phyloP scores from a whole-genome alignment of 2,797 vertebrate genomes.

The Acestrorhynchus altus region DNA sequence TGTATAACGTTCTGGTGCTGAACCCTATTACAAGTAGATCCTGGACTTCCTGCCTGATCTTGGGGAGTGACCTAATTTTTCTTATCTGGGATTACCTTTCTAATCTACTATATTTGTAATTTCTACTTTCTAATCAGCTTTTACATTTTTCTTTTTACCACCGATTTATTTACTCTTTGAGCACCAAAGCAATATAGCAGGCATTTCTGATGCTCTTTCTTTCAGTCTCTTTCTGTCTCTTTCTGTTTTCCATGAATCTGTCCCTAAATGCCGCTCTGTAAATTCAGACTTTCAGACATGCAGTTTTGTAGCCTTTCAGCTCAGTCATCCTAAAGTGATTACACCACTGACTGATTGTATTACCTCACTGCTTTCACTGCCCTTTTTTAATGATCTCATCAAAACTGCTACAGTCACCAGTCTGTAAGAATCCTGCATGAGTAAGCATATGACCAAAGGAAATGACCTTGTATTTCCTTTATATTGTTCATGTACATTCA shows the following conservation, averaged over 20 bases:
- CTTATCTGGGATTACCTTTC: no score
- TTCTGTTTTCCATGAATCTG: not conserved
- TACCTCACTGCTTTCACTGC: constrained; percentile 42
- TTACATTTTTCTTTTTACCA: not conserved
- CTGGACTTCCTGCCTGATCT: no score
- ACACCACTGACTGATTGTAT: constrained; percentile 55
- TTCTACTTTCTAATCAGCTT: no score
- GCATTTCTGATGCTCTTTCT: not conserved
- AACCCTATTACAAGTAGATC: no score
- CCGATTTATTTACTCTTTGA: not conserved
- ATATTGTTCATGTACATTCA: constrained; percentile 1
- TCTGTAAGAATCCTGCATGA: constrained; percentile 11
- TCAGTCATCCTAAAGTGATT: constrained; percentile 43
- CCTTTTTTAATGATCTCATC: constrained; percentile 51
- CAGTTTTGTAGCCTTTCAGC: constrained; percentile 20
- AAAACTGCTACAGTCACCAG: constrained; percentile 39
- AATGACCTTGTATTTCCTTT: constrained; percentile 25
- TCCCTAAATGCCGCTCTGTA: constrained; percentile 1
- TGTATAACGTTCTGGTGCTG: no score
- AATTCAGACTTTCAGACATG: constrained; percentile 1
- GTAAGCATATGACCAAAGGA: constrained; percentile 30
- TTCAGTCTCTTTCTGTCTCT: not conserved
- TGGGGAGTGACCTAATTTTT: no score
- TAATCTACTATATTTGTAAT: no score
- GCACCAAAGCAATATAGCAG: not conserved